Percentiles rank a stretch among this genome's conserved stretches.
phyloP scores from a whole-genome alignment of 2,797 vertebrate species.

The Neoniphon sammara region DNA sequence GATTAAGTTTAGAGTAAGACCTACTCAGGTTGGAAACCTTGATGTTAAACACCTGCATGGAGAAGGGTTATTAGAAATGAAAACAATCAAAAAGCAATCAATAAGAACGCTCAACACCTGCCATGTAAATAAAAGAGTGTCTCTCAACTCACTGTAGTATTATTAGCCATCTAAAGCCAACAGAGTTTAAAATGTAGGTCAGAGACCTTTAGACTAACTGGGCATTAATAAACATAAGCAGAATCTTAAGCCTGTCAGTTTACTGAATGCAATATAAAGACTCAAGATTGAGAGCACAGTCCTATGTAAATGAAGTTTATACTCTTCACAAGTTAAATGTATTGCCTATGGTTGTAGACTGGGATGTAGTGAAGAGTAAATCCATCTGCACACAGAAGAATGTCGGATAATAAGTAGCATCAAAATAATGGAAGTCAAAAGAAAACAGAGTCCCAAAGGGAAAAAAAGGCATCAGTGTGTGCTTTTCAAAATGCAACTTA shows the following conservation, averaged over 20 bases:
- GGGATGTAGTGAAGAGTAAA: not conserved
- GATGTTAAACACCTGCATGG: too few relatives aligned
- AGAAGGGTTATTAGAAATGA: not conserved
- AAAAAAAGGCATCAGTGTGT: not conserved
- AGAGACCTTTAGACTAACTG: conserved; percentile 1
- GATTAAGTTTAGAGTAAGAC: too few relatives aligned
- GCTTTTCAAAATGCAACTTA: too few relatives aligned
- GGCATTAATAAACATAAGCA: not conserved
- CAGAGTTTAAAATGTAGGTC: conserved; percentile 31
- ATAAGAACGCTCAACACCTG: not conserved
- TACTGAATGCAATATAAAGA: too few relatives aligned
- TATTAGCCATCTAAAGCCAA: conserved; percentile 15
- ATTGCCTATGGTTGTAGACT: too few relatives aligned
- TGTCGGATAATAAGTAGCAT: too few relatives aligned
- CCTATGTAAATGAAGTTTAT: too few relatives aligned
- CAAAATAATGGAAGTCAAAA: not conserved
- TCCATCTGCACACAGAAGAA: not conserved
- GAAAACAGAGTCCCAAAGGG: too few relatives aligned
- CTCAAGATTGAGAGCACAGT: too few relatives aligned
- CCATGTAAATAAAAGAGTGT: too few relatives aligned
- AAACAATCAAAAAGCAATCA: not conserved
- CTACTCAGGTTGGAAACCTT: too few relatives aligned
- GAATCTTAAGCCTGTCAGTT: not conserved
- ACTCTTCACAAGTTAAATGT: not conserved
- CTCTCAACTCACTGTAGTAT: not conserved